Evolutionary conservation across 1,140 invertebrate genomes (phyloP).

Genomic region (Protaetia brevitarsis): DNA sequence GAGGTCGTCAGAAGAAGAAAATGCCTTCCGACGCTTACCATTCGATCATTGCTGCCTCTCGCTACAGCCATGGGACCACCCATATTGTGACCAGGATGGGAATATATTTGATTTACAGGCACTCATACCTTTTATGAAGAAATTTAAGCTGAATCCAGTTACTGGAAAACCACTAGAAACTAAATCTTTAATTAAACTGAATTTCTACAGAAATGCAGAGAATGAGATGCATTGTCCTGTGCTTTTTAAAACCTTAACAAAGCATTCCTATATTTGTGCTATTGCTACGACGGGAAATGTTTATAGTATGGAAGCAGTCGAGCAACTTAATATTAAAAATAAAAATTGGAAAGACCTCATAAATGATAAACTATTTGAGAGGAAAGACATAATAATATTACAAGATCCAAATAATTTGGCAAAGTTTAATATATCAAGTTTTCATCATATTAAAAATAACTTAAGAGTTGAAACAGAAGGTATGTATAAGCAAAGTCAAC

Average conservation of each 20-base stretch:
- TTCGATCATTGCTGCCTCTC: slow-evolving; percentile 92
- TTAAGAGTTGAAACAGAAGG: slow-evolving; percentile 84
- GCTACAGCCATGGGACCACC: slow-evolving; percentile 88
- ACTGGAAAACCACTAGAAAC: slow-evolving; percentile 85
- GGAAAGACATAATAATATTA: slow-evolving; percentile 90
- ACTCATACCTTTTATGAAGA: slow-evolving; percentile 87
- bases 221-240: slow-evolving; percentile 93
- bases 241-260: slow-evolving; percentile 92
- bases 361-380: slow-evolving; percentile 84
- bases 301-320: slow-evolving; percentile 92
- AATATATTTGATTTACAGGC: slow-evolving; percentile 87
- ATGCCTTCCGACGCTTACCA: slow-evolving; percentile 86
- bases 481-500: too few species aligned
- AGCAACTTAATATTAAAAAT: slow-evolving; percentile 94
- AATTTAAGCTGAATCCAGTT: slow-evolving; percentile 92
- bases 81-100: slow-evolving; percentile 85
- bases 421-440: slow-evolving; percentile 94
- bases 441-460: slow-evolving; percentile 96
- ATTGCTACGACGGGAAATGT: slow-evolving; percentile 94
- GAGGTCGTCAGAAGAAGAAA: slow-evolving; percentile 63
- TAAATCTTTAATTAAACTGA: slow-evolving; percentile 85
- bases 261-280: slow-evolving; percentile 92
- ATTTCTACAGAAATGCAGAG: slow-evolving; percentile 84
- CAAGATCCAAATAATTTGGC: slow-evolving; percentile 88
- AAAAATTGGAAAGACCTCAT: slow-evolving; percentile 94